phyloP scores from a whole-genome alignment of 2,888 invertebrate species.

The Cheilosia scutellata region DNA sequence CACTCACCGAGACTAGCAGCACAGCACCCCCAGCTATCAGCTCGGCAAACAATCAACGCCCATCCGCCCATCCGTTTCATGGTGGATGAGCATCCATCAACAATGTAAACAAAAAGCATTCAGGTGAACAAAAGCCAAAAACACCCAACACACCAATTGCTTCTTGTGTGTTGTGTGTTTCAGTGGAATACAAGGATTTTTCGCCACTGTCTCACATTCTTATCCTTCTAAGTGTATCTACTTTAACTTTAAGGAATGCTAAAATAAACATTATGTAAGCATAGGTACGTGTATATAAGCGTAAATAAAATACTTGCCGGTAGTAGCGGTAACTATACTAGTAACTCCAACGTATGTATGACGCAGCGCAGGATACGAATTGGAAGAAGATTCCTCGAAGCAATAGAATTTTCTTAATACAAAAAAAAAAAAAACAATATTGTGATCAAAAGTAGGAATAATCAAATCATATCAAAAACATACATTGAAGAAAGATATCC shows the following conservation, averaged over 20 bases:
- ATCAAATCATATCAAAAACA: too few relatives aligned
- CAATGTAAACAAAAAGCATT: conserved; percentile 73
- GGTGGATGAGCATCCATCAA: conserved; percentile 70
- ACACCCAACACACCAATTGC: conserved; percentile 59
- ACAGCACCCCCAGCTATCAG: conserved; percentile 4
- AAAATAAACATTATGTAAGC: background rate
- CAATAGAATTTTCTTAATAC: too few relatives aligned
- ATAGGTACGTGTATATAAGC: too few relatives aligned
- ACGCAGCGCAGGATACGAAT: too few relatives aligned
- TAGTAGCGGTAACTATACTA: too few relatives aligned
- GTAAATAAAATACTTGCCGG: too few relatives aligned
- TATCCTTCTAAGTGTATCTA: conserved; percentile 4
- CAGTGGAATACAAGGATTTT: conserved; percentile 48
- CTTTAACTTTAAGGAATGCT: conserved; percentile 25
- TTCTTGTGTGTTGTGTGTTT: conserved; percentile 34
- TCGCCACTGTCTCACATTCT: conserved; percentile 4
- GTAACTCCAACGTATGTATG: too few relatives aligned
- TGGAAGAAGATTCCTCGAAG: too few relatives aligned
- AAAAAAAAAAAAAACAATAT: too few relatives aligned
- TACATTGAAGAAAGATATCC: too few relatives aligned
- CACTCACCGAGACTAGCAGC: conserved; percentile 36
- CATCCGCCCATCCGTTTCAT: conserved; percentile 48
- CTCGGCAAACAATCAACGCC: conserved; percentile 55
- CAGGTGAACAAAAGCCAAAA: conserved; percentile 71
- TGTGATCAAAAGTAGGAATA: too few relatives aligned